A percentile compares a stretch with the other conserved stretches of the same genome.
These are phyloP conservation scores for Eristalis arbustorum DNA, from an alignment of 2,888 invertebrate species.

Conservation along the genomic window DNA sequence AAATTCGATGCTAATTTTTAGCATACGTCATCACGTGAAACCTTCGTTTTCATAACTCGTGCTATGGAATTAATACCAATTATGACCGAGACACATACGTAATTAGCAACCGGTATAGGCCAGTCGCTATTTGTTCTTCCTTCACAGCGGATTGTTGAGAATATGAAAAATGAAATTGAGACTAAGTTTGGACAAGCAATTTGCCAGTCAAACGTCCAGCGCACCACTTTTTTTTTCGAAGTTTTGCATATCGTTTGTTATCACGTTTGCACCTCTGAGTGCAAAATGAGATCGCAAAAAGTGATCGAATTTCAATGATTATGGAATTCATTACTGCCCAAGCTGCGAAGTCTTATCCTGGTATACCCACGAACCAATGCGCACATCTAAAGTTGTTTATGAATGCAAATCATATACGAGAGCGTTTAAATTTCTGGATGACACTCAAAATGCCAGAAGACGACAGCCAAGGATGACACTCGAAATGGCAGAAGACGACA, in stretches of 20 bases:
- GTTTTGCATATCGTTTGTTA: neutral
- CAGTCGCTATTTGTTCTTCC: no score
- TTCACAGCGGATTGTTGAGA: no score
- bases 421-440: neutral
- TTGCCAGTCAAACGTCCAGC: neutral
- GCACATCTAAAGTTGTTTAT: neutral
- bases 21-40: slow-evolving; percentile 25
- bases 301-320: neutral
- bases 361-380: neutral
- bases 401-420: neutral
- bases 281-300: neutral
- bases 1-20: slow-evolving; percentile 30
- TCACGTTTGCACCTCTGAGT: neutral
- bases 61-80: slow-evolving; percentile 30
- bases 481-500: neutral
- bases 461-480: neutral
- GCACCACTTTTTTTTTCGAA: no score
- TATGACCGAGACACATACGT: slow-evolving; percentile 1
- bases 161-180: neutral
- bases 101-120: neutral
- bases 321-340: neutral
- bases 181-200: neutral
- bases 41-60: slow-evolving; percentile 2
- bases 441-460: neutral
- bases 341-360: neutral